Evolutionary conservation across 2,888 invertebrate species (phyloP).

Genomic region (Athalia cordata): DNA sequence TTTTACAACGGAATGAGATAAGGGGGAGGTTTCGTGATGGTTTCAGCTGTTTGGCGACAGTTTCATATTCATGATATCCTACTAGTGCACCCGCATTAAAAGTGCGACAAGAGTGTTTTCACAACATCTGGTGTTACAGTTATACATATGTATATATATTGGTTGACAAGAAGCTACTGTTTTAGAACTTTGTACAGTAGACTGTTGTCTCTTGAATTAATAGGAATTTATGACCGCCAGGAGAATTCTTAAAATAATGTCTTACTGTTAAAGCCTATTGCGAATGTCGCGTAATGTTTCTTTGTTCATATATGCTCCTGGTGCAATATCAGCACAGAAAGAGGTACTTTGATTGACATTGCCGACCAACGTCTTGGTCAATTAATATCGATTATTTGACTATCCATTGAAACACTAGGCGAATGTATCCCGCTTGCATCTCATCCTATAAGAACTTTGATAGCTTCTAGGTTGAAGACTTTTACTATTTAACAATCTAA

Average conservation of each 20-base stretch:
- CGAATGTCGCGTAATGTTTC: slow-evolving; percentile 32
- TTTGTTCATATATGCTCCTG: slow-evolving; percentile 44
- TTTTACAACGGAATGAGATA: no score
- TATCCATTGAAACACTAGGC: background rate
- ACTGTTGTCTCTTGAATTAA: slow-evolving; percentile 34
- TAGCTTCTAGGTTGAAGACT: background rate
- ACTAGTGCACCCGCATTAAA: slow-evolving; percentile 29
- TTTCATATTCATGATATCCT: slow-evolving; percentile 37
- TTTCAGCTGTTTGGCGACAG: background rate
- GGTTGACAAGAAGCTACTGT: background rate
- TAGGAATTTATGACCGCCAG: slow-evolving; percentile 26
- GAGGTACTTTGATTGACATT: slow-evolving; percentile 45
- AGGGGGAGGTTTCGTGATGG: background rate
- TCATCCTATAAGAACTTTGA: background rate
- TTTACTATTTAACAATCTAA: background rate
- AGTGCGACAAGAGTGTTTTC: slow-evolving; percentile 44
- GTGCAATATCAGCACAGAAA: slow-evolving; percentile 39
- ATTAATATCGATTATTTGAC: background rate
- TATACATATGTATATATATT: background rate
- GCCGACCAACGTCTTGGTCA: background rate
- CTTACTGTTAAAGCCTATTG: background rate
- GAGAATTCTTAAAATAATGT: background rate
- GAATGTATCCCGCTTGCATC: background rate
- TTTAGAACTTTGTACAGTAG: slow-evolving; percentile 25
- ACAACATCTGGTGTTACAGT: slow-evolving; percentile 9